Base-by-base conservation (phyloP, 2,888 invertebrate species). In the Pseudanteris insignis region DNA sequence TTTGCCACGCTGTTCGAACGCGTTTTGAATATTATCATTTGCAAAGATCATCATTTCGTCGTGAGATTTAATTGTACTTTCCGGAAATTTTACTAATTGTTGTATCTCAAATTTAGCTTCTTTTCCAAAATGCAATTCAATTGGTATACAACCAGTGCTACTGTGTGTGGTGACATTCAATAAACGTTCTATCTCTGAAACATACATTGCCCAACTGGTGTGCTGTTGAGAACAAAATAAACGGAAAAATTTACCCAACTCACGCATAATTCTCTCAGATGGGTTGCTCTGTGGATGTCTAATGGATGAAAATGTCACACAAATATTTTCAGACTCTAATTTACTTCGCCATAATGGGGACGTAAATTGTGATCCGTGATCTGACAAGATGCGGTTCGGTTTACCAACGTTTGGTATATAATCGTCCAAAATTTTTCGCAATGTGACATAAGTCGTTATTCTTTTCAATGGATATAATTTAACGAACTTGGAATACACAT, bases 281-380 rank as follows among this genome's bases (percentile, higher is more conserved):
- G n/a, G n/a, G n/a, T n/a, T n/a, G n/a, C n/a, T n/a, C n/a, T n/a
- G n/a, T n/a, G n/a, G n/a, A n/a, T n/a, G n/a, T n/a, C n/a, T n/a
- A n/a, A n/a, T n/a, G n/a, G n/a, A n/a, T n/a, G n/a, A n/a, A n/a
- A n/a, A n/a, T n/a, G n/a, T n/a, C n/a, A n/a, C n/a, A n/a, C n/a
- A n/a, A n/a, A n/a, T n/a, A n/a, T n/a, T n/a, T n/a, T n/a, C n/a
- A n/a, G n/a, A n/a, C 10, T 24, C 4, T 12, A 30, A 30, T 30
- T 8, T 6, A 9, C 2, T 8, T n/a, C 10, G 13, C 30, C 32
- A 43, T 10, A 18, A 18, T n/a, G n/a, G 0, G 2, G 38, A 26
- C 5, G 38, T 38, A 15, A 47, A 47, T 12, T 47, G 47, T 1
- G 26, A 13, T 11, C 46, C 46, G 24, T 46, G 34, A 15, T 46